phyloP scores from a whole-genome alignment of 2,797 vertebrate genomes.

The Enteromius thamalakanensis region DNA sequence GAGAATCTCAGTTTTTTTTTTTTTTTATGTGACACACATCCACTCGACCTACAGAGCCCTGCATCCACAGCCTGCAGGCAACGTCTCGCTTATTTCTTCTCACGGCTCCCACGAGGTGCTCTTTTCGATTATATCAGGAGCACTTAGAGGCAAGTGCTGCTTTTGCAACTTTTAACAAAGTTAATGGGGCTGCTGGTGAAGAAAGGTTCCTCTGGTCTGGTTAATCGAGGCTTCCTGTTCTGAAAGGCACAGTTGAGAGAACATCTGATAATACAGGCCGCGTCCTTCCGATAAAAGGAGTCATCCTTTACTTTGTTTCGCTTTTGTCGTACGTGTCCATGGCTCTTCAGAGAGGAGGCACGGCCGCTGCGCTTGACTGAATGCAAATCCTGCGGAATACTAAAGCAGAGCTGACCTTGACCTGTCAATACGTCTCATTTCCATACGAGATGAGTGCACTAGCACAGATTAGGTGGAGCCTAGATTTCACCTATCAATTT shows the following conservation, averaged over 20 bases:
- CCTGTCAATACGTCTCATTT: slow-evolving; percentile 71
- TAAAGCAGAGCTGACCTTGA: slow-evolving; percentile 69
- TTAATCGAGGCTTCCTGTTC: slow-evolving; percentile 58
- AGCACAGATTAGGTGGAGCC: slow-evolving; percentile 61
- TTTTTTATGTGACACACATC: slow-evolving; percentile 1
- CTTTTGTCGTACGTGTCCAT: not conserved
- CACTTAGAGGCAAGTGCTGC: slow-evolving; percentile 73
- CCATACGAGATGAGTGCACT: slow-evolving; percentile 66
- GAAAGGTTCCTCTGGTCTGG: slow-evolving; percentile 57
- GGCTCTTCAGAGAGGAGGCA: slow-evolving; percentile 57
- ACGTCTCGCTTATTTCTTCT: not conserved
- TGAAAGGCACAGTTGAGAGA: slow-evolving; percentile 31
- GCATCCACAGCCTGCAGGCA: slow-evolving; percentile 44
- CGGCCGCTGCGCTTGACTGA: slow-evolving; percentile 36
- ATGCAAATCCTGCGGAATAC: slow-evolving; percentile 73
- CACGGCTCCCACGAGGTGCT: slow-evolving; percentile 60
- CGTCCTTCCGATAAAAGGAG: not conserved
- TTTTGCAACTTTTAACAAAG: slow-evolving; percentile 73
- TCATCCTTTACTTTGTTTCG: not conserved
- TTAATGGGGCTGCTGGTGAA: slow-evolving; percentile 65
- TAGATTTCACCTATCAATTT: slow-evolving; percentile 63
- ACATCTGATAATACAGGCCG: slow-evolving; percentile 43
- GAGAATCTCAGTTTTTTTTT: slow-evolving; percentile 38
- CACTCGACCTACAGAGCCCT: slow-evolving; percentile 7
- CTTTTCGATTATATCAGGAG: slow-evolving; percentile 72